phyloP scores from a whole-genome alignment of 2,888 invertebrate species.

The Euplexia lucipara region DNA sequence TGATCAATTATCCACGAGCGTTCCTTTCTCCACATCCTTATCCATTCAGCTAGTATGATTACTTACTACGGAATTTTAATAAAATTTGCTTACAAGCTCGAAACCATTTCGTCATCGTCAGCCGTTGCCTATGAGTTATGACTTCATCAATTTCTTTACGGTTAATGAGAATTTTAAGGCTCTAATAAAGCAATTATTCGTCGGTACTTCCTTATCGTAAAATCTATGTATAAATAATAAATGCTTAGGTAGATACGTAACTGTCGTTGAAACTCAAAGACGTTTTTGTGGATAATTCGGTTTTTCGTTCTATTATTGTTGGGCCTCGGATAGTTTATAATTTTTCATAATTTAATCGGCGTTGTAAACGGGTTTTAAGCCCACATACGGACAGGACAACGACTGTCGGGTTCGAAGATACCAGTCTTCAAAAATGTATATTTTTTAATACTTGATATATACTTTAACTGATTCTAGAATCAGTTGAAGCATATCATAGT shows the following conservation, averaged over 20 bases:
- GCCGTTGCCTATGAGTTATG: conserved; percentile 61
- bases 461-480: no score
- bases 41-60: conserved; percentile 65
- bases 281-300: no score
- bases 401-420: no score
- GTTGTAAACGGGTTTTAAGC: no score
- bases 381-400: no score
- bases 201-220: background rate
- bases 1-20: conserved; percentile 82
- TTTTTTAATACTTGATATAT: no score
- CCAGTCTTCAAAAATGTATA: background rate
- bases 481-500: background rate
- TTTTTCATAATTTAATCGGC: no score
- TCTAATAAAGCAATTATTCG: conserved; percentile 9
- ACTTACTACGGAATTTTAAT: conserved; percentile 72
- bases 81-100: conserved; percentile 63
- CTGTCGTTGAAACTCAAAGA: no score
- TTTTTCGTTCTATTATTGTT: no score
- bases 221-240: no score
- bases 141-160: conserved; percentile 45
- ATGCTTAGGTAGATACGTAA: no score
- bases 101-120: conserved; percentile 62
- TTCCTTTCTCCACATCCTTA: conserved; percentile 64
- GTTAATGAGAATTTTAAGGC: conserved; percentile 31
- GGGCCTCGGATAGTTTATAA: no score